These are phyloP conservation scores for Phenganax marumi DNA, from an alignment of 92 coral and sea anemone genomes.

Conservation along the genomic window DNA sequence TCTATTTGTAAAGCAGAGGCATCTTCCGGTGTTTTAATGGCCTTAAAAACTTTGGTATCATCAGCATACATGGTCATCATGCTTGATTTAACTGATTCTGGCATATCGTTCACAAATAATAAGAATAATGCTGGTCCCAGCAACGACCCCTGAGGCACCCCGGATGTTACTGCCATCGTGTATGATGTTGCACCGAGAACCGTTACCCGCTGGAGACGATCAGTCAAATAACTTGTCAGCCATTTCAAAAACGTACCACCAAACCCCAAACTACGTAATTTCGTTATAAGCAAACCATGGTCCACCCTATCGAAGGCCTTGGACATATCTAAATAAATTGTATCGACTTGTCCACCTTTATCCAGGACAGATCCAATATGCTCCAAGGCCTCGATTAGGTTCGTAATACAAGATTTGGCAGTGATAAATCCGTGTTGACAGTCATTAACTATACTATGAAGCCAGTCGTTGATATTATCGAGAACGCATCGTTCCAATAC, in stretches of 20 bases:
- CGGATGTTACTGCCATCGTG: neutral
- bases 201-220: no score
- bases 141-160: neutral
- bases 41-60: neutral
- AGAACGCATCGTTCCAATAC: conserved; percentile 14
- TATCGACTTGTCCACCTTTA: no score
- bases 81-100: neutral
- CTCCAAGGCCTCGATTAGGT: no score
- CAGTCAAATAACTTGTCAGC: neutral
- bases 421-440: conserved; percentile 7
- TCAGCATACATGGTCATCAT: neutral
- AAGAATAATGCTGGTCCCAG: neutral
- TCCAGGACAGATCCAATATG: no score
- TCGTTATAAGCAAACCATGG: no score
- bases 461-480: neutral
- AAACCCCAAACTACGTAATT: neutral
- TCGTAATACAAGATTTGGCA: neutral
- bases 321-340: no score
- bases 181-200: no score
- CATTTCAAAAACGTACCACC: neutral
- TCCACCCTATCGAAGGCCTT: no score
- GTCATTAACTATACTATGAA: neutral
- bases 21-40: conserved; percentile 44
- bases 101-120: neutral
- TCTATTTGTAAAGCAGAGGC: conserved; percentile 43